Base-by-base conservation (phyloP, 2,113 vertebrate genomes). In the Muscicapa adusta region DNA sequence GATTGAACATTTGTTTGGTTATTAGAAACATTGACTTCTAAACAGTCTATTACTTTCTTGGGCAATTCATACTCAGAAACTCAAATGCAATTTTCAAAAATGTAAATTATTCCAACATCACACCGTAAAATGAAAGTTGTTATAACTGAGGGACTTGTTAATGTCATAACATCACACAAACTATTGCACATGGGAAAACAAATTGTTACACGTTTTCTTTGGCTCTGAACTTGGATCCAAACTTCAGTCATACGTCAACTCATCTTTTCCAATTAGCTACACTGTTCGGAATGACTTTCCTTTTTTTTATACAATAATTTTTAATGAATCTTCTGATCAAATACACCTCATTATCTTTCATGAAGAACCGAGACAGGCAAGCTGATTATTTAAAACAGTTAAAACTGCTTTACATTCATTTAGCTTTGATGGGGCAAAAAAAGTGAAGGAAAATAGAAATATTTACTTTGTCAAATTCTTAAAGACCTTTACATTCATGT, bases 281-380 rank as follows among this genome's bases (percentile, higher is more conserved):
- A 50, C 57, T 73, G 20, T 77, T 76, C 85, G 85, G 79, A 85
- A 89, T 88, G 23, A 42, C 29, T 33, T 40, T 26, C 12, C 6
- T 15, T 93, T 94, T 50, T 79, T 65, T 78, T 42, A 65, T 85
- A 58, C 65, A 94, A 90, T 83, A 58, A 90, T 89, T 94, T 85
- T 96, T 94, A 91, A 92, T 95, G 89, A 96, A 96, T 70, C 85
- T 89, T 92, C 70, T 95, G 95, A 94, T 93, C 74, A 87, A 93
- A 88, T 88, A 34, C 83, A 94, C 61, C 85, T 96, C 80, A 63
- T 94, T 95, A 91, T 95, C 85, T 94, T 92, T 93, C 79, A 94
- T 77, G 66, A 91, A 92, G 85, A 87, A 79, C 60, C 14, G 24
- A 96, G 83, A 71, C 45, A 93, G 67, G 77, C 51, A 88, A 85